Percentiles rank a stretch among this genome's conserved stretches.
These are phyloP conservation scores for Polia nebulosa DNA, from an alignment of 2,888 invertebrate species.

Conservation along the genomic window DNA sequence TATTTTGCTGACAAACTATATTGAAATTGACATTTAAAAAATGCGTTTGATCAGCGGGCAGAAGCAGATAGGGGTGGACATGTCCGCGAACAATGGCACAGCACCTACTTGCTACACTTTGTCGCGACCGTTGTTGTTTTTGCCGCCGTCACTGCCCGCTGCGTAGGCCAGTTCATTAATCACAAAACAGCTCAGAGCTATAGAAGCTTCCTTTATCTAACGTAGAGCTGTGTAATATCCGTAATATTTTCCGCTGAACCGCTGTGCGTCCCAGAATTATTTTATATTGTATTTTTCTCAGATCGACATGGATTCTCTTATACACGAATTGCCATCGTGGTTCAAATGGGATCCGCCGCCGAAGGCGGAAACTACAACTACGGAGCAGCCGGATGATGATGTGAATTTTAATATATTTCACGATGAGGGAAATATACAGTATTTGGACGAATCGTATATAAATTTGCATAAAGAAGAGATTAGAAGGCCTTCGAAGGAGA, in stretches of 20 bases:
- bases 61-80: slow-evolving; percentile 70
- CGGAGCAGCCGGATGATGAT: slow-evolving; percentile 84
- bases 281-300: slow-evolving; percentile 70
- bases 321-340: slow-evolving; percentile 85
- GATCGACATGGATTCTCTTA: slow-evolving; percentile 86
- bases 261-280: slow-evolving; percentile 51
- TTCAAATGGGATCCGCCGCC: slow-evolving; percentile 88
- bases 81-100: slow-evolving; percentile 79
- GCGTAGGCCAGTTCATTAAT: slow-evolving; percentile 87
- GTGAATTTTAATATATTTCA: slow-evolving; percentile 85
- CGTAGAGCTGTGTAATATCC: slow-evolving; percentile 66
- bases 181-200: slow-evolving; percentile 83
- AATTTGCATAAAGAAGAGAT: slow-evolving; percentile 88
- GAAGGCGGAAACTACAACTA: slow-evolving; percentile 85
- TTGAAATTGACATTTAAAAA: slow-evolving; percentile 61
- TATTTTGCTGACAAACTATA: slow-evolving; percentile 22
- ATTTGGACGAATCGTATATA: slow-evolving; percentile 87
- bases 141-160: slow-evolving; percentile 75
- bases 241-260: slow-evolving; percentile 66
- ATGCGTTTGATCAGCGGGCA: slow-evolving; percentile 64
- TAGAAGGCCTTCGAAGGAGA: slow-evolving; percentile 84
- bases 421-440: slow-evolving; percentile 86
- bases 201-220: slow-evolving; percentile 83
- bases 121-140: slow-evolving; percentile 85
- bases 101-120: slow-evolving; percentile 80